Base-by-base conservation (phyloP, 1,140 invertebrate species). In the Drosophila pandora region DNA sequence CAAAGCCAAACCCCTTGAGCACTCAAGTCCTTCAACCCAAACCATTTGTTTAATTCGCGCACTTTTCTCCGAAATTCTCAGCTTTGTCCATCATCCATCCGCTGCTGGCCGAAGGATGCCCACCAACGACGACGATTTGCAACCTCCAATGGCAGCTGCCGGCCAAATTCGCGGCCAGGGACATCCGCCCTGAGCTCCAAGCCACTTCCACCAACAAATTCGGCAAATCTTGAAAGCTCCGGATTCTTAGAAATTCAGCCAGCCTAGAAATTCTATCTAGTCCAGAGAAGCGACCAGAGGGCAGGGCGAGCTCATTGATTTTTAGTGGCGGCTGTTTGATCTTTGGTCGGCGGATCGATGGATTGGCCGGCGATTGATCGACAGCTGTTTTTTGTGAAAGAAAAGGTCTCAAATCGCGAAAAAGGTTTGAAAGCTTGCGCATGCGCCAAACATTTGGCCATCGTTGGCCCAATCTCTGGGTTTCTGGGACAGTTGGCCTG, bases 261-360 rank as follows among this genome's bases (percentile, higher is more conserved):
- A 82, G 83, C 82, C 83, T 87, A 87, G 82, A 87, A 87, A 87
- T 61, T 88, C 82, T 87, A 87, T 87, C 82, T 87, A 87, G 81
- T 85, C 67, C 67, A 83, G 74, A n/a, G 54, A 37, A 61, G 30
- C 22, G 25, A 45, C 56, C 62, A 37, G 61, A 57, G 55, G 63
- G 43, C 68, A 73, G 69, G 69, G 62, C 69, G 58, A 77, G 70
- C 70, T 82, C 80, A 84, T 73, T 84, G 80, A 84, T 76, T 84
- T 85, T 85, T 72, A 54, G 41, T 37, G 61, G 53, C 81, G 81
- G 77, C 81, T 85, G 52, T 84, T 85, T 85, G 82, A 87, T 87
- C 82, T 87, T 87, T 70, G 69, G 64, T 77, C 77, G 78, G 59
- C 62, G 58, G 60, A 62, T 67, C 68, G 76, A 85, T 76, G 61